phyloP scores from a whole-genome alignment of 2,888 invertebrate species.

The Plebejus melissa region DNA sequence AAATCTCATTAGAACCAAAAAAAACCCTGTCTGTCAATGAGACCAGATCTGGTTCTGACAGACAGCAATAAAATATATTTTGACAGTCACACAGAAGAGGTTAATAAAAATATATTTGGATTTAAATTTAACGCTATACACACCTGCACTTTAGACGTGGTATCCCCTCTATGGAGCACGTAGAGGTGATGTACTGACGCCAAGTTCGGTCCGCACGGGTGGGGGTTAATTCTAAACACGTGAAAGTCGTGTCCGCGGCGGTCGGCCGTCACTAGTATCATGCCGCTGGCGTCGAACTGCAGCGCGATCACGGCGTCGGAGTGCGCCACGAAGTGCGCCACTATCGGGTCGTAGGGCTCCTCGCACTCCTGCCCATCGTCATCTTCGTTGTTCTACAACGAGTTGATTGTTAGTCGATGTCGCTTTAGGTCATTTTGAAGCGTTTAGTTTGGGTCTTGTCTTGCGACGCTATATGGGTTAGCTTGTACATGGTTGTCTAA shows the following conservation, averaged over 20 bases:
- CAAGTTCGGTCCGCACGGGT: constrained; percentile 91
- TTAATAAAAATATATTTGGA: too few relatives aligned
- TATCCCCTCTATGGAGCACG: constrained; percentile 95
- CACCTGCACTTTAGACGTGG: constrained; percentile 94
- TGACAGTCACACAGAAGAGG: too few relatives aligned
- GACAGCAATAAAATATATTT: too few relatives aligned
- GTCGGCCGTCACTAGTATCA: constrained; percentile 93
- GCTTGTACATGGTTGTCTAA: too few relatives aligned
- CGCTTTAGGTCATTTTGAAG: too few relatives aligned
- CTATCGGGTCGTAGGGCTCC: constrained; percentile 84
- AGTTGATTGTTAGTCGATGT: background rate
- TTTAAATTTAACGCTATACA: background rate
- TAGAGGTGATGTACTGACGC: constrained; percentile 97
- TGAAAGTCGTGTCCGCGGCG: constrained; percentile 97
- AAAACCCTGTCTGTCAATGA: too few relatives aligned
- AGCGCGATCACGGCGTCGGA: constrained; percentile 93
- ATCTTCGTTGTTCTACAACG: constrained; percentile 62
- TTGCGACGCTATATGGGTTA: too few relatives aligned
- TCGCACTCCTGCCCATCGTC: constrained; percentile 80
- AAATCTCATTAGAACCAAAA: too few relatives aligned
- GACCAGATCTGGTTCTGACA: too few relatives aligned
- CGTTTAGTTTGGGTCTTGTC: too few relatives aligned
- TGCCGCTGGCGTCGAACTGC: constrained; percentile 94
- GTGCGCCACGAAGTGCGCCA: constrained; percentile 94
- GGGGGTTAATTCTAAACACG: constrained; percentile 95